Base-by-base conservation (phyloP, 2,113 vertebrate genomes). In the Todiramphus chloris region DNA sequence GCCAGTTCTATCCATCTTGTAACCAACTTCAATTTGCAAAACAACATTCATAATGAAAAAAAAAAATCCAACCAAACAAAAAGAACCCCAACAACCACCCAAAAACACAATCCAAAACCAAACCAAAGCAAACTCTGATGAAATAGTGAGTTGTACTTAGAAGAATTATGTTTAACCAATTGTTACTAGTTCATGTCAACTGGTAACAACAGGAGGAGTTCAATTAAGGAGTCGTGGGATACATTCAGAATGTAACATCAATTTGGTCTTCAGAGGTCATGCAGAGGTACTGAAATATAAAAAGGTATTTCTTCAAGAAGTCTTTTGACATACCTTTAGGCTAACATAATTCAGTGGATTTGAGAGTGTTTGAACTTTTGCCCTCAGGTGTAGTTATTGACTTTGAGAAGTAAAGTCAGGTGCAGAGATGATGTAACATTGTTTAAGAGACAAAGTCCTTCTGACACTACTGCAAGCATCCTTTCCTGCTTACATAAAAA, bases 401-500 rank as follows among this genome's bases (percentile, higher is more conserved):
- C 21, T n/a, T 37, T 19, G 13, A 46, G 51, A 75, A 91, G 83
- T 12, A 58, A 68, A 73, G 11, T 59, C 43, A 59, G 28, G 50
- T 1, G 0, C 21, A 63, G 19, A 55, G 30, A 35, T 76, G 16
- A 78, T n/a, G 19, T 0, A 5, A 33, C 8, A 31, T 8, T 46
- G 8, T 74, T 92, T 63, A 84, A 68, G 19, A 37, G 21, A 23
- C 5, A 37, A 58, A 83, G 25, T 63, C 6, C 16, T 70, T 87
- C 66, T 68, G 30, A 51, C 33, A 48, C 6, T 72, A 37, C 53
- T 53, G n/a, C 7, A 88, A 79, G 44, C 0, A 19, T 41, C 17
- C 7, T 64, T 76, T 76, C 50, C 85, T 90, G 33, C 33, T 79
- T 88, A 27, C 24, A 69, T 53, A 91, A 43, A 43, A 60, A 55